Percentiles rank a stretch among this genome's conserved stretches.
phyloP scores from a whole-genome alignment of 2,113 vertebrate species.

The Coptodon rendalli region DNA sequence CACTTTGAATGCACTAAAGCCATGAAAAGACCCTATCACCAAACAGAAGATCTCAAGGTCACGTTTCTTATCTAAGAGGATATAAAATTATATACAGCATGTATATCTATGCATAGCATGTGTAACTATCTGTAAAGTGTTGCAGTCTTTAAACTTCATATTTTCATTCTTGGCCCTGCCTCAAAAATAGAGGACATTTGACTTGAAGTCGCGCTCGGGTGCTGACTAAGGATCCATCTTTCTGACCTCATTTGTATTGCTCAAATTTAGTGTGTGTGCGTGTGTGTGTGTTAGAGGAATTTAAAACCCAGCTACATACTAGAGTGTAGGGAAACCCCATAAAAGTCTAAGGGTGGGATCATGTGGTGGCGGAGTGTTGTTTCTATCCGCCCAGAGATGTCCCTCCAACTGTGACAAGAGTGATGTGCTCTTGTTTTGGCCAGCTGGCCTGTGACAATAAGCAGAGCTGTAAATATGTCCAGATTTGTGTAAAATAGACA shows the following conservation, averaged over 20 bases:
- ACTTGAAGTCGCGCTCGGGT: slow-evolving; percentile 8
- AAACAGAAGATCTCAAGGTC: neutral
- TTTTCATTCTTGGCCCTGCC: neutral
- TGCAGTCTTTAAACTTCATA: neutral
- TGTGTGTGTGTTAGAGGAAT: neutral
- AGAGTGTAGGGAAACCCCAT: slow-evolving; percentile 16
- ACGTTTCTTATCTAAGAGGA: neutral
- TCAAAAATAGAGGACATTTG: neutral
- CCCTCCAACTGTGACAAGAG: neutral
- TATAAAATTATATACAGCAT: neutral
- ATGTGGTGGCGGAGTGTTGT: slow-evolving; percentile 5
- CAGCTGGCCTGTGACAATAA: neutral
- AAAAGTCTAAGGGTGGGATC: slow-evolving; percentile 34
- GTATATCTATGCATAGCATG: neutral
- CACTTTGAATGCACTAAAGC: neutral
- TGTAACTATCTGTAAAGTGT: neutral
- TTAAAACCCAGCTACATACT: slow-evolving; percentile 3
- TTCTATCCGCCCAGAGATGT: slow-evolving; percentile 2
- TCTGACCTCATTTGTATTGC: neutral
- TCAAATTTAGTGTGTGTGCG: neutral
- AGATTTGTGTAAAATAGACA: neutral
- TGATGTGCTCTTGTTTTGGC: neutral
- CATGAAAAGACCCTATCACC: neutral
- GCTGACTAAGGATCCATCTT: slow-evolving; percentile 34
- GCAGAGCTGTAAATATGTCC: neutral